Evolutionary conservation across 2,797 vertebrate species (phyloP), one percentile per base, ranked within the genome.

Genomic region (Balearica regulorum): DNA sequence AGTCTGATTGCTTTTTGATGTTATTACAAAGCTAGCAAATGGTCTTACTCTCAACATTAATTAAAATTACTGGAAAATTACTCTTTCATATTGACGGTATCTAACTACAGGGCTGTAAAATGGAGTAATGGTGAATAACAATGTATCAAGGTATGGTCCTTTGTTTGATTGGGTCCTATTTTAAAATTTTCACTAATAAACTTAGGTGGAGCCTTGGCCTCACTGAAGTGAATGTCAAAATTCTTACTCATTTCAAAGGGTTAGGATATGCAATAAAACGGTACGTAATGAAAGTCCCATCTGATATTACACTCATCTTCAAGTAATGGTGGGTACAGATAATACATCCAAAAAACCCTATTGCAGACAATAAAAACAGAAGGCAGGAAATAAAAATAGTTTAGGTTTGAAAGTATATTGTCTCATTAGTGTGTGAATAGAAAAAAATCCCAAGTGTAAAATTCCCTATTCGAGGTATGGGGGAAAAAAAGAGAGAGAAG

Each of bases 61-160:
- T 89, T 94, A 94, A 87, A 91, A 93, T 89, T 60, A 92, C 66
- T 76, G 55, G 41, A 92, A 92, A 89, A 92, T 66, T 84, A 53
- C 53, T 58, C 26, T 79, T 86, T 94, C 28, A 26, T 66, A 82
- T 69, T 87, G 73, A 82, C 1, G 5, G 28, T 60, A 41, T 82
- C 62, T 94, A 94, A 79, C 62, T 69, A 35, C 28, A 41, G 54
- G 43, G 21, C 15, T 93, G 46, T 76, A 77, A 88, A 88, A 51
- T 7, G 77, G 11, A 73, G 39, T 11, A 61, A 70, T 64, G 60
- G 80, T 70, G 53, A 91, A 87, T 53, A 87, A 85, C 17, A 89
- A 9, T 21, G n/a, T 61, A 69, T 87, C 43, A 79, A 37, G 48
- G 17, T 73, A 39, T 44, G 21, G 11, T 69, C 62, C 16, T 87